Evolutionary conservation across 2,113 vertebrate species (phyloP), one percentile per base, ranked within the genome.

Genomic region (Takifugu bimaculatus): DNA sequence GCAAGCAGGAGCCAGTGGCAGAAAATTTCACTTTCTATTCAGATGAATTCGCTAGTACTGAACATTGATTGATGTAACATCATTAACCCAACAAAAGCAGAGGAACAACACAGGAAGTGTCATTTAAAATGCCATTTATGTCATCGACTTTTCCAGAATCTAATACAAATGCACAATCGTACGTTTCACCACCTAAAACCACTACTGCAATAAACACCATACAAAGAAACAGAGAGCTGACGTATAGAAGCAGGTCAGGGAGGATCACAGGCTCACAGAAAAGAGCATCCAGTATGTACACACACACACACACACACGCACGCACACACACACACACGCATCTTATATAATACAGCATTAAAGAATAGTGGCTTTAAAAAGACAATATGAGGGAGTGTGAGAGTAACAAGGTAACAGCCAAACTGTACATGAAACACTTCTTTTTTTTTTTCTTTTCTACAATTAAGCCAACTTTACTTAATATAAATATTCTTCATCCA

Each of bases 401-500:
- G 63, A 45, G 63, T 12, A 25, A 49, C 49, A 53, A 50, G 66
- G 67, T 29, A 72, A 85, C 85, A 86, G 80, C 86, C 77, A 83
- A 82, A 77, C 74, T 87, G 73, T 77, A 85, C 82, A 88, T 78
- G 64, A 84, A 85, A 88, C 78, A 89, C 85, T 51, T 51, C 12
- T 7, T 26, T 82, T 76, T 47, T 68, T 35, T 6, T 32, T 51
- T 52, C 20, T 71, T 70, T 78, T 80, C 80, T 82, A 90, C 88
- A 90, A 73, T 87, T 85, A 79, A 87, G 83, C 84, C 87, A 90
- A 80, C 80, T 72, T 85, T 81, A 87, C 74, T 85, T 81, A 76
- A 84, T 90, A 91, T 90, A 91, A 91, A 92, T 90, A 91, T 87
- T 91, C 87, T 91, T 90, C 87, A 89, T 90, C 88, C 85, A 88